Base-by-base conservation (phyloP, 1,140 invertebrate species). In the Frieseomelitta varia region DNA sequence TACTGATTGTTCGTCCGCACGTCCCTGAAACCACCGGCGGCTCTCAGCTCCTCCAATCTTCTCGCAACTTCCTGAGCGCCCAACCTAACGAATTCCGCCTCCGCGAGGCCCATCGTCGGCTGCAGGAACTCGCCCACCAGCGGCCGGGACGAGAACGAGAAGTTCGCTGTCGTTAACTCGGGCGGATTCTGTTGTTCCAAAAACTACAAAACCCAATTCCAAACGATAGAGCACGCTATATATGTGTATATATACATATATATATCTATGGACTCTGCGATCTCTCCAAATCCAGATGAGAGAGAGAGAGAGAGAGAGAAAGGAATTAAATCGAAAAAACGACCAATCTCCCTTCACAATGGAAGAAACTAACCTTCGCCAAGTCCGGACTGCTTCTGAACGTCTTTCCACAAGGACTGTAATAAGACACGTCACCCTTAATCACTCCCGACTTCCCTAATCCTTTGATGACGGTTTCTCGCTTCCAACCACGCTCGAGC, bases 71-170 rank as follows among this genome's bases (percentile, higher is more conserved):
- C 95, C 56, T 95, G 93, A 21, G 95, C 94, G 34, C 94, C 92
- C 2, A 95, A 84, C 21, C 95, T 92, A 27, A 95, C 93, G 77
- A 93, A 95, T 81, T 95, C 95, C 56, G 94, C 93, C 63, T 95
- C 94, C 11, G 94, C 92, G 55, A 95, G 76, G 27, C 93, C 94
- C 93, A 94, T 93, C 12, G 94, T 95, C 17, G 95, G 95, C 91
- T 98, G 97, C 27, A 98, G 95, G 92, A 99, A 99, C 80, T 99
- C 98, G 14, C 99, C 99, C 63, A 99, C 96, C 74, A 99, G 96
- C 0, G 97, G 96, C 83, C 97, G 97, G 55, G 98, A 97, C 74
- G 97, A 98, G 93, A 99, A 99, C 61, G 97, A 98, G 93, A 99
- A 99, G 94, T 99, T 98, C 39, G 98, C 98, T 34, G 97, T 96